Evolutionary conservation across 2,113 vertebrate species (phyloP).

Genomic region (Brienomyrus brachyistius): DNA sequence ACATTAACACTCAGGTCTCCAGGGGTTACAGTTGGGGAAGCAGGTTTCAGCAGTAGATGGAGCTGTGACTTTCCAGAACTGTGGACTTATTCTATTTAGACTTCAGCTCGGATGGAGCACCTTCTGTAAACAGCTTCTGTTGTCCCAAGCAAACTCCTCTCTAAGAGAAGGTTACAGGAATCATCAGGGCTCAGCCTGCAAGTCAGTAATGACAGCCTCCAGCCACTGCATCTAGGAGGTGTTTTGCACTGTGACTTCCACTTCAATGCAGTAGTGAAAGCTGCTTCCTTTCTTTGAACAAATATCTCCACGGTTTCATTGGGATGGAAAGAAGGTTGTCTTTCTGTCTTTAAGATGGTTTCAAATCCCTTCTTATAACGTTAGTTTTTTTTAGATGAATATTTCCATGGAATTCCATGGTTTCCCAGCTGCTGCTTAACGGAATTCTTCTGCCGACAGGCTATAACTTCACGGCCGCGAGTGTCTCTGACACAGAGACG

Average conservation of each 20-base stretch:
- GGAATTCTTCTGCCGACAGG: conserved; percentile 53
- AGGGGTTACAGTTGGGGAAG: not conserved
- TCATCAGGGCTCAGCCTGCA: not conserved
- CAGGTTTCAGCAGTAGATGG: not conserved
- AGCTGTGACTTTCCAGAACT: not conserved
- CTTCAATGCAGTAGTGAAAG: not conserved
- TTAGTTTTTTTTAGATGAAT: not conserved
- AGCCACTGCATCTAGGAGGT: not conserved
- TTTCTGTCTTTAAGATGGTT: not conserved
- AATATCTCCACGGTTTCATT: too few relatives aligned
- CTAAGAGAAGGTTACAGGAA: not conserved
- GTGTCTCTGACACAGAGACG: conserved; percentile 55
- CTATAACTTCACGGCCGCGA: conserved; percentile 70
- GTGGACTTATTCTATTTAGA: not conserved
- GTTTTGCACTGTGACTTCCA: not conserved
- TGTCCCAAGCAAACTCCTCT: not conserved
- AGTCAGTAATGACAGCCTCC: not conserved
- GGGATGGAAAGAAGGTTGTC: not conserved
- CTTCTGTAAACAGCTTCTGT: not conserved
- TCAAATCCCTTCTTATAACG: not conserved
- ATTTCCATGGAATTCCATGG: not conserved
- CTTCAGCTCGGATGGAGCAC: not conserved
- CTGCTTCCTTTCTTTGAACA: not conserved
- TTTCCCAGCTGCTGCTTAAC: not conserved
- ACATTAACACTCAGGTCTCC: not conserved